Evolutionary conservation across 2,113 vertebrate species (phyloP).

Genomic region (Macquaria australasica): DNA sequence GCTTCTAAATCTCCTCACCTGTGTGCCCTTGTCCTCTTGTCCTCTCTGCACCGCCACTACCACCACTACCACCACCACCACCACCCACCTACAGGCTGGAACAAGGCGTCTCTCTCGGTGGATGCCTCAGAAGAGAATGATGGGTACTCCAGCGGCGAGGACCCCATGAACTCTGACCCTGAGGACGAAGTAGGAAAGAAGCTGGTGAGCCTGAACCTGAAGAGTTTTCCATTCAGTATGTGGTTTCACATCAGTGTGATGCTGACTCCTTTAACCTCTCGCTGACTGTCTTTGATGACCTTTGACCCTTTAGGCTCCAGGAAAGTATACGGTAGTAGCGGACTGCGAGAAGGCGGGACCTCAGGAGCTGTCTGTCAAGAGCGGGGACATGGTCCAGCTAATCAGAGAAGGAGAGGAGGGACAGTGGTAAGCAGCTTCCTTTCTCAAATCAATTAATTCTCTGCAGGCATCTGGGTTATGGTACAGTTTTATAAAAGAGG

Average conservation of each 20-base stretch:
- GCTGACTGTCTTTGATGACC: background rate
- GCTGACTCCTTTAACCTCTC: background rate
- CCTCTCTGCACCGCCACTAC: background rate
- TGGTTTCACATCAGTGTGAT: background rate
- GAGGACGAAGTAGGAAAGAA: slow-evolving; percentile 92
- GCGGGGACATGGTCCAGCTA: slow-evolving; percentile 92
- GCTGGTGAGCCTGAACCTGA: slow-evolving; percentile 85
- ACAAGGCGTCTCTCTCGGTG: slow-evolving; percentile 88
- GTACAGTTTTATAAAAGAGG: no score
- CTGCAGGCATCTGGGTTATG: background rate
- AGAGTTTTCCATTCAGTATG: background rate
- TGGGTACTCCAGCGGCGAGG: slow-evolving; percentile 94
- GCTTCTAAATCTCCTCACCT: background rate
- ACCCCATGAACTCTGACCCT: slow-evolving; percentile 92
- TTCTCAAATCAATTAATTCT: background rate
- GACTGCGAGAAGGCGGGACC: slow-evolving; percentile 89
- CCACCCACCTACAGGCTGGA: slow-evolving; percentile 86
- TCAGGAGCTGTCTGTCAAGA: slow-evolving; percentile 88
- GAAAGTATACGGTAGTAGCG: slow-evolving; percentile 90
- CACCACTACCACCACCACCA: background rate
- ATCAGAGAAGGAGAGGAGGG: slow-evolving; percentile 91
- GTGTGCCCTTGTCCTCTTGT: background rate
- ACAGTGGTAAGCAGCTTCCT: slow-evolving; percentile 87
- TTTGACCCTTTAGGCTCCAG: slow-evolving; percentile 84
- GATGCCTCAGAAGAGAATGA: slow-evolving; percentile 93